Base-by-base conservation (phyloP, 2,797 vertebrate genomes). In the Tauraco hartlaubi region DNA sequence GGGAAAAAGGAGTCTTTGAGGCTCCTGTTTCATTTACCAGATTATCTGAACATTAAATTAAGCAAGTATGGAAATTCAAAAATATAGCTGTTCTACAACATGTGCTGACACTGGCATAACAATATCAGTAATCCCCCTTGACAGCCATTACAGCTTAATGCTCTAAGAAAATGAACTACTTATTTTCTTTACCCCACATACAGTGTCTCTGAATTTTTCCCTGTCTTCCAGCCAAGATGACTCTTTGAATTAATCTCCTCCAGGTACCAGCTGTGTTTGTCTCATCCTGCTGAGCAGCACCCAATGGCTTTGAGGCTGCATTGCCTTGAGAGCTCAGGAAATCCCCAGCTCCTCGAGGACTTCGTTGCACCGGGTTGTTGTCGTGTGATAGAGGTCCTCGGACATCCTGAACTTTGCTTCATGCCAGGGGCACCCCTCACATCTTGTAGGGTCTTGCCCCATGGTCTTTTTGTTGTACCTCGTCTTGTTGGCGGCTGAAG, bases 41-140 rank as follows among this genome's bases (percentile, higher is more conserved):
- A 96, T 97, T 95, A 96, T 90, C 92, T 1, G 73, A 96, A 95
- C 96, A 95, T 96, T 96, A 96, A 96, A 96, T 96, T 94, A 94
- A 94, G 82, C 76, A 94, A 94, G 94, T 94, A 95, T 94, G 95
- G 91, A 96, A 96, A 96, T 97, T 96, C 94, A 96, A 84, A 96
- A 96, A 69, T 94, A 37, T 68, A 94, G 95, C 95, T 94, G 91
- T 82, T 96, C 66, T 94, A 66, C 92, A 94, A 88, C 94, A 91
- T 96, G 96, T 96, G 95, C 96, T 96, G 96, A 94, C 92, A 94
- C 92, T 86, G 89, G 87, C 90, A 86, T 91, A 95, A 97, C 94
- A 96, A 92, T 96, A 86, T 94, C 15, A n/a, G 92, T 96, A 96
- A 96, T 96, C 95, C 96, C 96, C 91, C 87, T 55, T 92, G 95